Base-by-base conservation (phyloP, 2,113 vertebrate species). In the Anseranas semipalmata region DNA sequence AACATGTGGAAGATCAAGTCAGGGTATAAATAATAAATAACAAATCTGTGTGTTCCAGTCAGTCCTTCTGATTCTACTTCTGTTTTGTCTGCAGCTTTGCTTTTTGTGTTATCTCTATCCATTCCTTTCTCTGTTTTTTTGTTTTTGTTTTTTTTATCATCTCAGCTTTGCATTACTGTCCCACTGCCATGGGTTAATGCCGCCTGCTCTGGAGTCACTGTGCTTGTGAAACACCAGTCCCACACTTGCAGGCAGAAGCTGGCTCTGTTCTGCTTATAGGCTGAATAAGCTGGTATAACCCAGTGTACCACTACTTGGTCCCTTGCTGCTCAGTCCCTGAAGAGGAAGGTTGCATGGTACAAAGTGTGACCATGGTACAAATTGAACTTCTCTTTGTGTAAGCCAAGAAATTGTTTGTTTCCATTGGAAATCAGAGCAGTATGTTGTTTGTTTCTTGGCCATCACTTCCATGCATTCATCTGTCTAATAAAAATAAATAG, bases 401-500 rank as follows among this genome's bases (percentile, higher is more conserved):
- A 90, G 85, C 39, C 5, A 33, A 79, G 66, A 82, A 87, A 45
- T 59, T 59, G 78, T 65, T 94, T 88, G 73, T 90, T 96, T 90
- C 58, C 12, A 2, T 13, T 86, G 72, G 78, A 75, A 85, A 85
- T 91, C 37, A 63, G 73, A 94, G 81, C 85, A 90, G 24, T 84
- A 30, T 83, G 46, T 59, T 93, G 78, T 56, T 92, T 78, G 4
- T 78, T 63, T 93, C 93, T 94, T 92, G 46, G 25, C 32, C 41
- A 21, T 62, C 0, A 8, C 80, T 88, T 67, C 59, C 12, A 9
- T 20, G 30, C 59, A 9, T 92, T 75, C 66, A 70, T 94, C 58
- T 88, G 91, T 93, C 80, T 92, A 98, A 98, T 97, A 97, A 97
- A 97, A 90, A 75, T 74, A 82, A 87, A 56, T 80, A 84, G 89